Base-by-base conservation (phyloP, 2,113 vertebrate species). In the Misgurnus anguillicaudatus region DNA sequence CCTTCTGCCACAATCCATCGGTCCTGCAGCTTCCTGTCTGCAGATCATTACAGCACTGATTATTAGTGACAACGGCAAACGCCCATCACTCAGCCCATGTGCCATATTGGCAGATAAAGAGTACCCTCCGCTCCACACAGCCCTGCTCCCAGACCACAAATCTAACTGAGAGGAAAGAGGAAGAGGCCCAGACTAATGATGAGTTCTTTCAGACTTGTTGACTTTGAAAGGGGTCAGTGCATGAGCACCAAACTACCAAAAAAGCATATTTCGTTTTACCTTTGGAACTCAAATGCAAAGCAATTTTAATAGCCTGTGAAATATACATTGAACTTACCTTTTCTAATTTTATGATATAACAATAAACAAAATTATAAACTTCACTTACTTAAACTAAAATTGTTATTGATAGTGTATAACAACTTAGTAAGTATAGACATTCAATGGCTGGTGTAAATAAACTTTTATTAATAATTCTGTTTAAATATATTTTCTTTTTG, bases 11-110 rank as follows among this genome's bases (percentile, higher is more conserved):
- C 51, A 82, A 82, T 77, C 69, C 68, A 73, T 79, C 66, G 90
- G 90, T 41, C 89, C 87, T 91, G 53, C 86, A 89, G 88, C 87
- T 60, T 87, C 88, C 90, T 89, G 90, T 92, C 91, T 91, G 87
- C 85, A 88, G 89, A 92, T 93, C 89, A 91, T 92, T 92, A 91
- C 86, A 85, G 89, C 84, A 75, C 86, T 92, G 89, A 91, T 93
- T 91, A 91, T 92, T 93, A 92, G 87, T 90, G 91, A 91, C 91
- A 90, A 85, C 77, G 83, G 87, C 87, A 87, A 88, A 88, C 87
- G 86, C 90, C 86, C 89, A 92, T 91, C 90, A 91, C 86, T 92
- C 90, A 92, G 87, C 72, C 87, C 70, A 75, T 45, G 72, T 87
- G 86, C 89, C 88, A 88, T 88, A 90, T 90, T 87, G 89, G 91